Conservation (phyloP, 2,113 vertebrate genomes). For the Phylloscopus whistleri region DNA sequence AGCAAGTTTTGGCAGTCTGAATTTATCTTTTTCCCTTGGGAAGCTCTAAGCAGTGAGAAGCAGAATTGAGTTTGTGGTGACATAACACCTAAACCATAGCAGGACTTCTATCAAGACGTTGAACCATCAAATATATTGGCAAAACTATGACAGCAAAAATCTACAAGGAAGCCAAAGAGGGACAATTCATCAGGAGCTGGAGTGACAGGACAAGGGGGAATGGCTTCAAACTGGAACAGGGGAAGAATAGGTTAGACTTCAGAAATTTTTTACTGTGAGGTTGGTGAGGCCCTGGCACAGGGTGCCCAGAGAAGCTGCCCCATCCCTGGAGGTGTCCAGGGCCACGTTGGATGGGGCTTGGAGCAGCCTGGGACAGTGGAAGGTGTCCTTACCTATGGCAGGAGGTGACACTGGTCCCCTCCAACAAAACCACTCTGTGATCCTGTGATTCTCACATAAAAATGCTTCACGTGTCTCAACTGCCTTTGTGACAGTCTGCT, state of each 20-base stretch:
- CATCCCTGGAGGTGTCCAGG: background rate
- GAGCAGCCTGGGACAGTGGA: background rate
- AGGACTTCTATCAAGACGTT: background rate
- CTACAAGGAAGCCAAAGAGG: background rate
- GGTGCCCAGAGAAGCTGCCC: background rate
- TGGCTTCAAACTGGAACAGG: background rate
- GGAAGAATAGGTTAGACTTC: background rate
- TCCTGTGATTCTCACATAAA: background rate
- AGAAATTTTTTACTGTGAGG: background rate
- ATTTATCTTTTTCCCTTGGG: background rate
- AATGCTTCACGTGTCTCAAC: background rate
- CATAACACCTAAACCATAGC: background rate
- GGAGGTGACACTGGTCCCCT: background rate
- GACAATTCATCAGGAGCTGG: background rate
- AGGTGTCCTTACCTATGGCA: background rate
- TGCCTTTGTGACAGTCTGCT: background rate
- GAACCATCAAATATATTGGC: background rate
- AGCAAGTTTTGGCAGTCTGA: background rate
- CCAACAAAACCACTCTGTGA: background rate
- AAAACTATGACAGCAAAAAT: background rate
- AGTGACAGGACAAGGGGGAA: background rate
- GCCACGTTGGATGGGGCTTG: background rate
- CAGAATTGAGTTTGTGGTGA: background rate
- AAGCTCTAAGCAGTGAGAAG: background rate
- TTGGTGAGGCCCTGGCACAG: background rate